Evolutionary conservation across 2,113 vertebrate species (phyloP).

Genomic region (Corydoras sp.): DNA sequence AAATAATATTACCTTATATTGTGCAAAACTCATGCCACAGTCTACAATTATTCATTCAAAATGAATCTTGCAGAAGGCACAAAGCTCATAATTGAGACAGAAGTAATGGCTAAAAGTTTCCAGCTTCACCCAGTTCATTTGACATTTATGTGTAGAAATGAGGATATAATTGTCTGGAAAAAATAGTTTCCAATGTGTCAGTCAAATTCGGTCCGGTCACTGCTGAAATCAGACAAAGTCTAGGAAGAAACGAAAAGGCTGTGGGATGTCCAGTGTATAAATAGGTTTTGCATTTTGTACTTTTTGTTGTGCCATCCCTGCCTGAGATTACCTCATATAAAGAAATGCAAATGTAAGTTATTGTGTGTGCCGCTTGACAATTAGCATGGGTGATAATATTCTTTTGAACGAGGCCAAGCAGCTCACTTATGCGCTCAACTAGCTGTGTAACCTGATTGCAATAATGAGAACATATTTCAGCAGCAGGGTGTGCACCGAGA

Average conservation of each 20-base stretch:
- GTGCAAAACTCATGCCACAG: background rate
- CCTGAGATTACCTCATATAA: background rate
- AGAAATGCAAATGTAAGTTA: background rate
- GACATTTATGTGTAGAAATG: background rate
- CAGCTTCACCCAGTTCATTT: background rate
- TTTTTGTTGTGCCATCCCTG: background rate
- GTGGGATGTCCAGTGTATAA: background rate
- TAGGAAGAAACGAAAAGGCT: background rate
- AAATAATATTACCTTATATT: too few relatives aligned
- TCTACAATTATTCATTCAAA: background rate
- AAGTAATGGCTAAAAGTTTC: background rate
- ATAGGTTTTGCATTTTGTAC: background rate
- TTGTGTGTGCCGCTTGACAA: constrained; percentile 7
- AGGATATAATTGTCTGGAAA: background rate
- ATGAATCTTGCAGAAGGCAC: background rate
- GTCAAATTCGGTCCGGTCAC: background rate
- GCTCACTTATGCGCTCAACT: constrained; percentile 31
- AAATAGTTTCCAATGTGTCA: background rate
- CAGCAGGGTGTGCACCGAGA: constrained; percentile 14
- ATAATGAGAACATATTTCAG: constrained; percentile 34
- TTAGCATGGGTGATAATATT: constrained; percentile 26
- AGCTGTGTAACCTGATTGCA: constrained; percentile 34
- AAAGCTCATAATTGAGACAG: background rate
- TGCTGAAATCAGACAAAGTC: background rate
- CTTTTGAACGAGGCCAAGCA: constrained; percentile 31